phyloP scores from a whole-genome alignment of 2,113 vertebrate genomes.

The Marmota monax region DNA sequence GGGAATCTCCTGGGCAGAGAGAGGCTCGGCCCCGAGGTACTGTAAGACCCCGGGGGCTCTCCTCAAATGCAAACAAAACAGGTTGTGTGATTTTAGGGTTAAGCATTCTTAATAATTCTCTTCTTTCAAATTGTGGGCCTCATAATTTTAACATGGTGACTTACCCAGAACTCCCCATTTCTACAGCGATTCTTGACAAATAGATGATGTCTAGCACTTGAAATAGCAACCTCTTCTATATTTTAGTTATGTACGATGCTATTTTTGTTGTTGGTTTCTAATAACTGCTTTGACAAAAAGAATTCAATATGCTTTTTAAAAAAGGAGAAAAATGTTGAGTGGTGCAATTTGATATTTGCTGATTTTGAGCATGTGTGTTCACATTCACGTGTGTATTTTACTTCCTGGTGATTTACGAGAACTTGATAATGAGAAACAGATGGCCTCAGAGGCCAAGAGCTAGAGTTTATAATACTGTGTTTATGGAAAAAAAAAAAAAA shows the following conservation, averaged over 20 bases:
- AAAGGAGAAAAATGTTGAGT: not conserved
- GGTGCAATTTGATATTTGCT: slow-evolving; percentile 28
- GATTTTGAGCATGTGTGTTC: not conserved
- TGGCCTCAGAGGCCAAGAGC: not conserved
- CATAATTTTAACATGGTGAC: not conserved
- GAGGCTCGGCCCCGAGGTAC: not conserved
- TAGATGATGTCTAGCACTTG: not conserved
- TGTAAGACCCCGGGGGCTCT: not conserved
- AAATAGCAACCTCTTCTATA: not conserved
- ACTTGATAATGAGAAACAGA: slow-evolving; percentile 66
- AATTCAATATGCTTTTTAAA: not conserved
- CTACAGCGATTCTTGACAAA: not conserved
- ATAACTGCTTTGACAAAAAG: slow-evolving; percentile 4
- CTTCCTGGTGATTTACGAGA: slow-evolving; percentile 74
- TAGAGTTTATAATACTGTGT: slow-evolving; percentile 58
- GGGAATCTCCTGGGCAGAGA: not conserved
- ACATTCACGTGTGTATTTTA: slow-evolving; percentile 58
- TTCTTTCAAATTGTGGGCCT: not conserved
- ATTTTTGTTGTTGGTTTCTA: not conserved
- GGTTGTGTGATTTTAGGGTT: not conserved
- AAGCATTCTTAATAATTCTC: not conserved
- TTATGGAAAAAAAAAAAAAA: not conserved
- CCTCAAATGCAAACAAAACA: not conserved
- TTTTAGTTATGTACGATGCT: slow-evolving; percentile 4
- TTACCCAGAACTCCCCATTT: not conserved